Evolutionary conservation across 2,113 vertebrate species (phyloP).

Genomic region (Cottus gobio): DNA sequence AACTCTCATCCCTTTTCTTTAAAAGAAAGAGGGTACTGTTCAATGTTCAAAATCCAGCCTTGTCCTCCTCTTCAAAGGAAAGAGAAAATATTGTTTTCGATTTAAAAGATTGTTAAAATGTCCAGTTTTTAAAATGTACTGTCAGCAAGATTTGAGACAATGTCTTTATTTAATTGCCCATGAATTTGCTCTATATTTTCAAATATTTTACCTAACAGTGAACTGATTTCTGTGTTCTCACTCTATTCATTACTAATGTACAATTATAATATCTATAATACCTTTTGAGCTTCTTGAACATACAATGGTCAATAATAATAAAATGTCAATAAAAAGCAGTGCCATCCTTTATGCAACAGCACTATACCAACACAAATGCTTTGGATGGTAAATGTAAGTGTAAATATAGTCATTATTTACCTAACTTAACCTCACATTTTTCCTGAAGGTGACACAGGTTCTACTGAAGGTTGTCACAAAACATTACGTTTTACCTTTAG

Average conservation of each 20-base stretch:
- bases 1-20: constrained; percentile 1
- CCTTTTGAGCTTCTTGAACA: background rate
- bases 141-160: background rate
- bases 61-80: background rate
- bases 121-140: background rate
- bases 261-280: background rate
- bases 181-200: no score
- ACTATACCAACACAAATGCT: background rate
- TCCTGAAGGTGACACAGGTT: constrained; percentile 4
- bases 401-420: constrained; percentile 20
- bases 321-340: background rate
- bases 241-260: background rate
- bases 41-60: background rate
- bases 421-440: background rate
- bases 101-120: background rate
- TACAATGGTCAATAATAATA: background rate
- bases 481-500: constrained; percentile 17
- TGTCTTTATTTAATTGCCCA: background rate
- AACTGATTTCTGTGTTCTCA: background rate
- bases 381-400: background rate
- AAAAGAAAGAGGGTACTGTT: background rate
- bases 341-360: background rate
- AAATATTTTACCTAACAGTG: background rate
- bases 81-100: background rate
- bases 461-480: constrained; percentile 4